Conservation (phyloP, 92 coral and sea anemone genomes). For the Isaurus tuberculatus region DNA sequence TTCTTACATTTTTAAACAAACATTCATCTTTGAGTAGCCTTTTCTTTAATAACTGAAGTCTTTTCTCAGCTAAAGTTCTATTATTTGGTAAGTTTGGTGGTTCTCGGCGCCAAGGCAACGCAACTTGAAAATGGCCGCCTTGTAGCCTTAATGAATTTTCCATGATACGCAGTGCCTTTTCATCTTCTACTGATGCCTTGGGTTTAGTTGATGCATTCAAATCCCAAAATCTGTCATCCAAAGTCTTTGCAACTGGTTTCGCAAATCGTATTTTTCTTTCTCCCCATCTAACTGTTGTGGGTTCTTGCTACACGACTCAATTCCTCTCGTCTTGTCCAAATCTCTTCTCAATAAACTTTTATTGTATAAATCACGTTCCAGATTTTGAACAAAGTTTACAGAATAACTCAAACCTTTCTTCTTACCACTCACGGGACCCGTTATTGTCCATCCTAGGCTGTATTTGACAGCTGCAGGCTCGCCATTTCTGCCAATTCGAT, state of each 20-base stretch:
- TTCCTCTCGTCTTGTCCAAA: no score
- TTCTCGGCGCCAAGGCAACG: slow-evolving; percentile 55
- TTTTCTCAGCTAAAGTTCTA: no score
- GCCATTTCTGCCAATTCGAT: slow-evolving; percentile 40
- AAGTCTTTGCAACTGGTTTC: slow-evolving; percentile 34
- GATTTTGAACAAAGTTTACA: slow-evolving; percentile 54
- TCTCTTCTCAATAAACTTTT: background rate
- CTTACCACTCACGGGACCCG: slow-evolving; percentile 67
- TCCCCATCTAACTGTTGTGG: background rate
- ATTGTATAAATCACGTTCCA: background rate
- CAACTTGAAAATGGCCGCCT: slow-evolving; percentile 57
- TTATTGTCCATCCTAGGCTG: slow-evolving; percentile 78
- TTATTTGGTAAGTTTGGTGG: slow-evolving; percentile 49
- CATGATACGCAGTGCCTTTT: slow-evolving; percentile 46
- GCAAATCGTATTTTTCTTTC: slow-evolving; percentile 49
- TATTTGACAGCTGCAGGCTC: slow-evolving; percentile 62
- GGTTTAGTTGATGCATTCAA: slow-evolving; percentile 14
- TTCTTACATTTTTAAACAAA: no score
- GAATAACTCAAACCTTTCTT: slow-evolving; percentile 44
- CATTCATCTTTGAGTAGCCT: no score
- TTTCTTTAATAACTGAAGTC: no score
- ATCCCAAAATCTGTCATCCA: no score
- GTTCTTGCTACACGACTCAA: background rate
- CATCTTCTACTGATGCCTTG: slow-evolving; percentile 51
- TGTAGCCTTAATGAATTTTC: slow-evolving; percentile 40